phyloP scores from a whole-genome alignment of 1,140 invertebrate species.

The Plectus sambesii region DNA sequence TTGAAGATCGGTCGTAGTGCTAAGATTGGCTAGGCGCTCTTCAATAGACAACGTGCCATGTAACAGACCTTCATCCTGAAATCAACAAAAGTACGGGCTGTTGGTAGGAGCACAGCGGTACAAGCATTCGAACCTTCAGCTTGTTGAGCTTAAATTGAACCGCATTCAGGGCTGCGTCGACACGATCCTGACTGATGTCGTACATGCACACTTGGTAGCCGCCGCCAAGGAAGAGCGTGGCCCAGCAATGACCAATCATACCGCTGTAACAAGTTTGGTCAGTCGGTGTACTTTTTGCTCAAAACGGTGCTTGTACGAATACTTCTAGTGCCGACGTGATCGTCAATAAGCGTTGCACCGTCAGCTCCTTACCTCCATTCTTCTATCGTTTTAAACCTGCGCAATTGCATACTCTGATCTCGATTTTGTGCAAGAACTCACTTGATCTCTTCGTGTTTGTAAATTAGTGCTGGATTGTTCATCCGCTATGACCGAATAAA shows the following conservation, averaged over 20 bases:
- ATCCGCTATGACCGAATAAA: no score
- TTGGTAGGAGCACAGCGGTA: constrained; percentile 1
- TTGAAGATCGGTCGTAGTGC: constrained; percentile 9
- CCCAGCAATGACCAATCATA: constrained; percentile 19
- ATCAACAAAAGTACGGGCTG: neutral
- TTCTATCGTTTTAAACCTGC: no score
- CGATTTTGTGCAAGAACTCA: no score
- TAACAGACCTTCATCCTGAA: constrained; percentile 14
- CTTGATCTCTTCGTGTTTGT: no score
- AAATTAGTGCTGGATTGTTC: no score
- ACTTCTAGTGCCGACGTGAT: no score
- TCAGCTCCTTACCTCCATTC: no score
- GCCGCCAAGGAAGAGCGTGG: constrained; percentile 16
- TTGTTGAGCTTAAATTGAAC: constrained; percentile 15
- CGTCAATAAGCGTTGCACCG: no score
- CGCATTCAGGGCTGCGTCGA: constrained; percentile 1
- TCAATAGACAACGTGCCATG: constrained; percentile 4
- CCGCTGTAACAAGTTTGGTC: no score
- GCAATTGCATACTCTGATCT: no score
- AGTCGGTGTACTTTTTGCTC: no score
- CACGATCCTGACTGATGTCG: constrained; percentile 12
- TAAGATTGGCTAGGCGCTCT: constrained; percentile 7
- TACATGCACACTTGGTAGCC: constrained; percentile 21
- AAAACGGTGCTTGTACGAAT: no score
- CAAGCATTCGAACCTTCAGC: constrained; percentile 13